Conservation (phyloP, 1,140 invertebrate genomes). For the Megalonaias nervosa region DNA sequence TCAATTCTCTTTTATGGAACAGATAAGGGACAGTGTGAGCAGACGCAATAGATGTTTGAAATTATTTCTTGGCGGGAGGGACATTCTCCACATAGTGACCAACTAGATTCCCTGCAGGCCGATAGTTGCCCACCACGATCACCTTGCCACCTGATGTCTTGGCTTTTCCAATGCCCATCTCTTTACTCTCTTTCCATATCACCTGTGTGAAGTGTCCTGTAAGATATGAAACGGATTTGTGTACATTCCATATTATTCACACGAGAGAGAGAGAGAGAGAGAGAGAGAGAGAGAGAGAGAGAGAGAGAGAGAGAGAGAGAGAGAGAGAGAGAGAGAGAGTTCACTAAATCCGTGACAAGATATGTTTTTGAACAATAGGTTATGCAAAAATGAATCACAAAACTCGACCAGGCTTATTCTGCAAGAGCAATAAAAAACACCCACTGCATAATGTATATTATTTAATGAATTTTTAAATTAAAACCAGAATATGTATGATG, state of each 20-base stretch:
- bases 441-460: background rate
- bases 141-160: slow-evolving; percentile 78
- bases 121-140: slow-evolving; percentile 85
- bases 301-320: background rate
- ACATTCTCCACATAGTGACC: slow-evolving; percentile 86
- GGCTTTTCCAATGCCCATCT: slow-evolving; percentile 88
- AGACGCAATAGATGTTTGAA: background rate
- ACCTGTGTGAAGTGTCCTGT: slow-evolving; percentile 92
- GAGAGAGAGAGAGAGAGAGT: no score
- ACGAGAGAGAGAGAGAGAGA: background rate
- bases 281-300: background rate
- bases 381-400: background rate
- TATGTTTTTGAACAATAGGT: background rate
- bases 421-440: background rate
- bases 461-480: background rate
- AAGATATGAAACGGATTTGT: background rate
- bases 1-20: no score
- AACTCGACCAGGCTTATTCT: background rate
- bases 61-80: slow-evolving; percentile 75
- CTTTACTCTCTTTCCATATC: slow-evolving; percentile 85
- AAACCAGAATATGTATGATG: no score
- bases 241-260: background rate
- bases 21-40: no score
- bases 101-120: slow-evolving; percentile 83
- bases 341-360: background rate